Conservation (phyloP, 1,140 invertebrate species). For the Bombyx mori region ASM3026992v2 NC_085107.1:14314501-14315000, state of each 20-base stretch:
- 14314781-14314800: conserved; percentile 27
- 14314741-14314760: conserved; percentile 32
- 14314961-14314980: no score
- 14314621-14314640: conserved; percentile 19
- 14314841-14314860: no score
- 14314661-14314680: not conserved
- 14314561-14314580: conserved; percentile 33
- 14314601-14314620: conserved; percentile 25
- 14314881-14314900: no score
- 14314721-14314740: conserved; percentile 33
- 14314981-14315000: no score
- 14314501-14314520: conserved; percentile 43
- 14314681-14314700: conserved; percentile 15
- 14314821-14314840: no score
- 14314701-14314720: conserved; percentile 1
- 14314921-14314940: no score
- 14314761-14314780: conserved; percentile 31
- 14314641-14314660: no score
- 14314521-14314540: conserved; percentile 50
- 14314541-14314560: conserved; percentile 47
- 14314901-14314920: no score
- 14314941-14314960: no score
- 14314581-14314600: conserved; percentile 35
- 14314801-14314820: conserved; percentile 19
- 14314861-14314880: no score